phyloP scores from a whole-genome alignment of 2,797 vertebrate species.

The Periparus ater region DNA sequence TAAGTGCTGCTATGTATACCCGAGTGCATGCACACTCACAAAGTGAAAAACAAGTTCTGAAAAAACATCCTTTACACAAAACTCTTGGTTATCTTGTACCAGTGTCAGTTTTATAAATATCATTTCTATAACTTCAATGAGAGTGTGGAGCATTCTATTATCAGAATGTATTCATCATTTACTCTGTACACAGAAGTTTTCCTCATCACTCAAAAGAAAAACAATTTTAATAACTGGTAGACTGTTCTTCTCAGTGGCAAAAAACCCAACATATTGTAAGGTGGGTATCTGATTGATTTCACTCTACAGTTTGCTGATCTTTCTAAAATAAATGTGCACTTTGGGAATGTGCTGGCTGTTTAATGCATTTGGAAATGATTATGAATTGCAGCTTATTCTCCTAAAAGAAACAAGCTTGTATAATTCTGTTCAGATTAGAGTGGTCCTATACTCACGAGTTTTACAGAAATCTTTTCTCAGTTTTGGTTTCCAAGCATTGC shows the following conservation, averaged over 20 bases:
- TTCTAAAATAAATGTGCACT: background rate
- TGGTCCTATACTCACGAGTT: background rate
- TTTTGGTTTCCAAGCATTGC: background rate
- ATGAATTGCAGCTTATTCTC: background rate
- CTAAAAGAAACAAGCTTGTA: background rate
- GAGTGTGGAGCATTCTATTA: background rate
- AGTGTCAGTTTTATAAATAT: background rate
- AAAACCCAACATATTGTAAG: background rate
- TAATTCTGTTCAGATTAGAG: background rate
- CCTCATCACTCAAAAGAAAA: background rate
- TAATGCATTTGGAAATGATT: background rate
- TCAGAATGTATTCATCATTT: background rate
- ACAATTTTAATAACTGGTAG: background rate
- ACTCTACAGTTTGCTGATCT: background rate
- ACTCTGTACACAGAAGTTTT: background rate
- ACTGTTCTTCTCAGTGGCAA: background rate
- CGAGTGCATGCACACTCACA: background rate
- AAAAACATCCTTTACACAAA: background rate
- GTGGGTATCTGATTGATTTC: background rate
- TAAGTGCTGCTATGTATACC: background rate
- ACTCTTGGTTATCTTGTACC: background rate
- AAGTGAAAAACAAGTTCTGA: background rate
- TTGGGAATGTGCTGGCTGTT: background rate
- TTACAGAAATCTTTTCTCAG: background rate
- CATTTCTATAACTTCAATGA: background rate